phyloP scores from a whole-genome alignment of 1,140 invertebrate genomes.

The Diorhabda elongata region DNA sequence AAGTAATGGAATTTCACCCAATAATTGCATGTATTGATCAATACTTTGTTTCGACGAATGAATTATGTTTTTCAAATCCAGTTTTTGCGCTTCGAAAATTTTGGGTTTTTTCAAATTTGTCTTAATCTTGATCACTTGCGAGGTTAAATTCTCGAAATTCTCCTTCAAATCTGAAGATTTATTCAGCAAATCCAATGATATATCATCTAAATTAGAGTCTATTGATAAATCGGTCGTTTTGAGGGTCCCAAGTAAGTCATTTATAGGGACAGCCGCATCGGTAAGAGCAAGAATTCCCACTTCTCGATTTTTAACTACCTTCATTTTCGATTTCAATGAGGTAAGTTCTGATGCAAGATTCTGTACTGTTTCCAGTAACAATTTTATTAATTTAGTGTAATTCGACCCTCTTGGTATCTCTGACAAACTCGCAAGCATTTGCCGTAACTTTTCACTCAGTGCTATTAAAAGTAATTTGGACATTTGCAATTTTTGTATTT shows the following conservation, averaged over 20 bases:
- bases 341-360: background rate
- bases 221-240: background rate
- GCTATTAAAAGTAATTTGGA: slow-evolving; percentile 16
- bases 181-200: background rate
- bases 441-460: slow-evolving; percentile 18
- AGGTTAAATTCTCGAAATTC: slow-evolving; percentile 20
- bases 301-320: background rate
- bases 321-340: background rate
- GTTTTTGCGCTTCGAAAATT: slow-evolving; percentile 9
- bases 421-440: slow-evolving; percentile 15
- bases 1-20: background rate
- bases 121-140: slow-evolving; percentile 16
- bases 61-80: slow-evolving; percentile 15
- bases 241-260: background rate
- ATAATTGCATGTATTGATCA: background rate
- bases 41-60: slow-evolving; percentile 15
- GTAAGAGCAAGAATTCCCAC: background rate
- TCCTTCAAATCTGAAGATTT: slow-evolving; percentile 12
- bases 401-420: background rate
- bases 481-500: slow-evolving; percentile 10
- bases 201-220: background rate
- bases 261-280: background rate
- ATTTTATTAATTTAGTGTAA: background rate
- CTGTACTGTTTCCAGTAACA: background rate
- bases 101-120: slow-evolving; percentile 18